Percentiles rank a stretch among this genome's conserved stretches.
Conservation (phyloP, 1,140 invertebrate species). For the Cherax quadricarinatus region DNA sequence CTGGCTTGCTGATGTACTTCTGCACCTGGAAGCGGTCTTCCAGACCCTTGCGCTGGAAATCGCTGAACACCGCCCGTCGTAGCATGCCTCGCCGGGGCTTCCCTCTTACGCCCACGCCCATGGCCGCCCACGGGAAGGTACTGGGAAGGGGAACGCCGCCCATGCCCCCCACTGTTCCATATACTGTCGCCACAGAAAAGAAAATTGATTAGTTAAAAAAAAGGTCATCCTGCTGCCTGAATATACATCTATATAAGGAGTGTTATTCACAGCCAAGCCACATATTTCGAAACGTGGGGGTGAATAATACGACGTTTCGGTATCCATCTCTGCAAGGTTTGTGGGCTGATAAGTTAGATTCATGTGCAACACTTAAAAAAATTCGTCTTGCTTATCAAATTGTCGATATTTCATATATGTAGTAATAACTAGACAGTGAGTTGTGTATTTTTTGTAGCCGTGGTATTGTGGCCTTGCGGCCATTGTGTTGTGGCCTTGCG, state of each 20-base stretch:
- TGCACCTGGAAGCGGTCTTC: slow-evolving; percentile 82
- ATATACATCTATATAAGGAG: neutral
- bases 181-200: slow-evolving; percentile 1
- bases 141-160: slow-evolving; percentile 80
- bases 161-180: slow-evolving; percentile 68
- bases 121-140: slow-evolving; percentile 87
- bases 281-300: no score
- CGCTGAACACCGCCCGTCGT: slow-evolving; percentile 87
- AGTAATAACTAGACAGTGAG: no score
- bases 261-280: neutral
- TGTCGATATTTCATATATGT: no score
- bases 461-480: no score
- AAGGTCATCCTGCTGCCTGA: no score
- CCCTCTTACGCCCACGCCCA: slow-evolving; percentile 74
- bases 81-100: slow-evolving; percentile 81
- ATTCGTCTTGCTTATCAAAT: no score
- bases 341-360: no score
- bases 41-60: slow-evolving; percentile 82
- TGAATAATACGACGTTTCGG: no score
- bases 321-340: no score
- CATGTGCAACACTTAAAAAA: no score
- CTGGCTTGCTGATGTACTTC: slow-evolving; percentile 83
- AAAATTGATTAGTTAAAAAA: neutral
- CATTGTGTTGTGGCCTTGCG: no score
- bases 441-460: no score